Evolutionary conservation across 2,888 invertebrate genomes (phyloP), one percentile per base, ranked within the genome.

Genomic region (Lasioglossum zephyrum): DNA sequence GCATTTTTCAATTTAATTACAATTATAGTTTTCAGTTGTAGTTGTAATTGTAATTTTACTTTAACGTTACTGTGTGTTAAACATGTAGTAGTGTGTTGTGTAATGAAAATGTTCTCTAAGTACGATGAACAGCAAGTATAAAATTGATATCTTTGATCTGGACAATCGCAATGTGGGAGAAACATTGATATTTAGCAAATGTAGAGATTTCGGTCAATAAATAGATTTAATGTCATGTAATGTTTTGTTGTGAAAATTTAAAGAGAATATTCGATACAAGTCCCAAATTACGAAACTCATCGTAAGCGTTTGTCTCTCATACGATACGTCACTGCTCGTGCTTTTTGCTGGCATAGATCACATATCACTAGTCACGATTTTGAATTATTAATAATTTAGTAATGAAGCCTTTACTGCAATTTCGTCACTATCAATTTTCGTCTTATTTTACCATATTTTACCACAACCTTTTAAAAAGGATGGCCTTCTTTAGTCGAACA

Each of bases 351-450:
- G 39, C 69, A 39, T 36, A 36, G 36, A 18, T 66, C 18, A 31
- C 36, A 39, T 39, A 9, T 22, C 39, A 22, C 36, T 69, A 69
- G 18, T 69, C 22, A 69, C 39, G 69, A 36, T 69, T 69, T 69
- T 69, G 36, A 39, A 39, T 69, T 22, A 69, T 11, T 22, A 22
- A 69, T 69, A 69, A 69, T 39, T 39, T 69, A 39, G 22, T 39
- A 69, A 22, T 39, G 36, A 39, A 22, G 4, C 39, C 39, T 22
- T 36, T 11, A 69, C 22, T 39, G 69, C 69, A 69, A 39, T 39
- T 69, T 69, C 39, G 69, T 39, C 69, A 69, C 36, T 69, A 36
- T 69, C 22, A 22, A 69, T 69, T 39, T 69, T 69, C 18, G 22
- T 39, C 39, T 39, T 39, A 39, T 39, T 69, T 69, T 69, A 39